These are phyloP conservation scores for Halcyon leucocephala DNA, from an alignment of 2,797 vertebrate genomes.

Conservation along the genomic window DNA sequence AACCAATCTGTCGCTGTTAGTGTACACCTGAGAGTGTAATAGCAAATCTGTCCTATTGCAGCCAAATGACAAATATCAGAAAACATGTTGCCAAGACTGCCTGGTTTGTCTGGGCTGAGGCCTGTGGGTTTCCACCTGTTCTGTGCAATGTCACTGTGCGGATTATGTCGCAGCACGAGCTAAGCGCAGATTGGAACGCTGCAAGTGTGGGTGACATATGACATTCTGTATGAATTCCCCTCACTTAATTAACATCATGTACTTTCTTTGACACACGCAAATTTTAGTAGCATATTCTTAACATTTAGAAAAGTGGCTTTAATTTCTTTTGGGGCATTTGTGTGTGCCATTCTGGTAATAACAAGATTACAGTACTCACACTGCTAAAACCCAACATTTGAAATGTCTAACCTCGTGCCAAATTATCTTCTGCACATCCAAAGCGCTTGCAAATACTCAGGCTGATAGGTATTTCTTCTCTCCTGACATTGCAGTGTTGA, in stretches of 20 bases:
- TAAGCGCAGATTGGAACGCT: constrained; percentile 28
- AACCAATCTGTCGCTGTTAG: constrained; percentile 1
- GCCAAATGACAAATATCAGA: constrained; percentile 21
- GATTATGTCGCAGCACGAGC: neutral
- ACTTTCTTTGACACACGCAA: neutral
- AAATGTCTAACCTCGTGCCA: neutral
- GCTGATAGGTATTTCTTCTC: constrained; percentile 13
- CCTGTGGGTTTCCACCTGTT: constrained; percentile 46
- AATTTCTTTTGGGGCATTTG: neutral
- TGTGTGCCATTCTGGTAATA: neutral
- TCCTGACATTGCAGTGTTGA: neutral
- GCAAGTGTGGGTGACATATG: neutral
- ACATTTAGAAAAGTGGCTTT: neutral
- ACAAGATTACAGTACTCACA: neutral
- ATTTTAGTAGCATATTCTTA: neutral
- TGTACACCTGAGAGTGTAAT: neutral
- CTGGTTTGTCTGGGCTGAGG: neutral
- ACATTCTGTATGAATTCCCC: neutral
- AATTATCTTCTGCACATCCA: constrained; percentile 15
- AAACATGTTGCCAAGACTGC: neutral
- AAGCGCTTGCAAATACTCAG: neutral
- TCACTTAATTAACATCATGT: neutral
- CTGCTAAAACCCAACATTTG: neutral
- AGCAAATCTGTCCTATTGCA: constrained; percentile 20
- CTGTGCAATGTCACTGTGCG: neutral